Evolutionary conservation across 1,140 invertebrate species (phyloP), one percentile per base, ranked within the genome.

Genomic region (Helicoverpa zea): DNA sequence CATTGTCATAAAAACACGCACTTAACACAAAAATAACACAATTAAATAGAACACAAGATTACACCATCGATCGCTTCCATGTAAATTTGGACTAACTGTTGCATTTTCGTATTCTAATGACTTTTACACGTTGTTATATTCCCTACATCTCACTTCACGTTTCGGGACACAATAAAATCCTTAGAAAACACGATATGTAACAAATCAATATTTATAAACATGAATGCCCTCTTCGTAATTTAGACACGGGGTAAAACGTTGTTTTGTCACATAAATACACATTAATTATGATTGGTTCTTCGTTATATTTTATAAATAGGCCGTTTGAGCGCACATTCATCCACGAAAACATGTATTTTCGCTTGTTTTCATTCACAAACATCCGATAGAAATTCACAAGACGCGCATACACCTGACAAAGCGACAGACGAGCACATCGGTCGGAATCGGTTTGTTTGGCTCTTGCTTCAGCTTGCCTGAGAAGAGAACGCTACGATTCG

Each of bases 171-270:
- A 89, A 87, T 83, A 83, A 75, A 84, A 90, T 87, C 80, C 77
- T 79, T 86, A 88, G 79, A 87, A 89, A 94, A 90, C 86, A 91
- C 86, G 77, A 88, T 88, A 88, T 86, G 87, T 84, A 89, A 91
- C 91, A 92, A 94, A 95, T 95, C 94, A 95, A 95, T 95, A 95
- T 95, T 94, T 95, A 94, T 94, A 94, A 94, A 94, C 92, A 94
- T 83, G 47, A 77, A 77, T 77, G 74, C 74, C 47, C 59, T 64
- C 74, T 63, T 64, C 58, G 74, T 77, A 84, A 63, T 54, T 83
- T 68, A 90, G 78, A 83, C 82, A 82, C 80, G 77, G 70, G 64
- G 66, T 66, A 85, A 86, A 87, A 81, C 61, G 74, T 78, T 75
- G 74, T 83, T 77, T 85, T 84, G 81, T 82, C 74, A 80, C 83